These are phyloP conservation scores for Diadema setosum DNA, from an alignment of 35 echinoderm and acorn worm species.

Conservation along the genomic window DNA sequence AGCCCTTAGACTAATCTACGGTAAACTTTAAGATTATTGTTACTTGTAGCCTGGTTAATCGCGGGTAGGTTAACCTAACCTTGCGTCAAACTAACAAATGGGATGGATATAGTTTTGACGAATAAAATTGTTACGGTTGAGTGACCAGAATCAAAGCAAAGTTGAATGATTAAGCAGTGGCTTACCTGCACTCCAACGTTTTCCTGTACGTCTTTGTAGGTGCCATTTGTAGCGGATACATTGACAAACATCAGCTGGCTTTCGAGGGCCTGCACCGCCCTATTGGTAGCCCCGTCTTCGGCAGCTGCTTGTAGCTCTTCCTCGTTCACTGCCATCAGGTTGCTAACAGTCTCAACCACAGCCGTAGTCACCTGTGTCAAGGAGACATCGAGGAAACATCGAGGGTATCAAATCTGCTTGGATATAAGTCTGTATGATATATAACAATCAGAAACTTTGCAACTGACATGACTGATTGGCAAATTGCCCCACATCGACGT, in stretches of 20 bases:
- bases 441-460: no score
- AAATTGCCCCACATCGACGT: no score
- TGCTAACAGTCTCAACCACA: neutral
- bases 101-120: neutral
- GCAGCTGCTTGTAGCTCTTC: neutral
- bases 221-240: neutral
- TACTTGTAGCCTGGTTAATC: neutral
- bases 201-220: neutral
- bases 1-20: no score
- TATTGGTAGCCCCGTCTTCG: neutral
- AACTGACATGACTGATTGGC: no score
- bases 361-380: neutral
- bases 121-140: neutral
- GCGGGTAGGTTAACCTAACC: neutral
- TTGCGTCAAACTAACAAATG: neutral
- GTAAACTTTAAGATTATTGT: neutral
- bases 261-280: neutral
- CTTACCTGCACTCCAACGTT: slow-evolving; percentile 5
- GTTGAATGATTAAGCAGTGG: neutral
- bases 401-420: no score
- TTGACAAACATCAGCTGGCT: neutral
- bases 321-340: neutral
- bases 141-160: neutral
- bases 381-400: neutral
- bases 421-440: no score